These are phyloP conservation scores for Capreolus pygargus DNA, from an alignment of 2,113 vertebrate genomes.

Conservation along the genomic window DNA sequence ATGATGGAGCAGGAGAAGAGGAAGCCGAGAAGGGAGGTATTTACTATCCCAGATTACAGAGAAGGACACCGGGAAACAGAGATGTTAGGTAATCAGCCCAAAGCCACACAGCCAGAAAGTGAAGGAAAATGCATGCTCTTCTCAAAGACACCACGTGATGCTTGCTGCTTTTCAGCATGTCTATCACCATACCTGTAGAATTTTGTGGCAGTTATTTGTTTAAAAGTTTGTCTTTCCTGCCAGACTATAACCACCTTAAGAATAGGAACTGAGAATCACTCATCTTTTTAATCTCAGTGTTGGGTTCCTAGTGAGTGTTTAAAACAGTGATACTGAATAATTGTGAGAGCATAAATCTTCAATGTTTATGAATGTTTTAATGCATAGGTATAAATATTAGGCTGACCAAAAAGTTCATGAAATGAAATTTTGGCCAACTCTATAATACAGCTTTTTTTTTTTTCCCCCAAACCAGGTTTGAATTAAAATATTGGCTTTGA, in stretches of 20 bases:
- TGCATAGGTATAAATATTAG: background rate
- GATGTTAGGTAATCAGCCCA: background rate
- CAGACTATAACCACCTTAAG: background rate
- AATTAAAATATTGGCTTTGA: background rate
- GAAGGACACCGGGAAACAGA: background rate
- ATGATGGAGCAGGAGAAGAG: too few relatives aligned
- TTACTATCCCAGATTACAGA: background rate
- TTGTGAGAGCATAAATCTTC: background rate
- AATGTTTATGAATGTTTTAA: background rate
- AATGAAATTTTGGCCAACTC: background rate
- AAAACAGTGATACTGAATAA: background rate
- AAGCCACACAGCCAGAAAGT: background rate
- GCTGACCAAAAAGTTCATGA: background rate
- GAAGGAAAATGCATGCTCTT: background rate
- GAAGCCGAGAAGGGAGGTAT: background rate
- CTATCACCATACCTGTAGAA: background rate
- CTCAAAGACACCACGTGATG: background rate
- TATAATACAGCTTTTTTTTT: background rate
- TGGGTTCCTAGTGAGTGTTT: background rate
- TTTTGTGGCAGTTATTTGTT: background rate
- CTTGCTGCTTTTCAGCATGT: background rate
- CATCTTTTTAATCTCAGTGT: background rate
- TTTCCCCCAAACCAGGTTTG: fast-evolving
- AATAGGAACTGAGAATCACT: background rate
- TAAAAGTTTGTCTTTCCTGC: background rate